Conservation (phyloP, 92 coral and sea anemone species). For the Desmophyllum pertusum region DNA sequence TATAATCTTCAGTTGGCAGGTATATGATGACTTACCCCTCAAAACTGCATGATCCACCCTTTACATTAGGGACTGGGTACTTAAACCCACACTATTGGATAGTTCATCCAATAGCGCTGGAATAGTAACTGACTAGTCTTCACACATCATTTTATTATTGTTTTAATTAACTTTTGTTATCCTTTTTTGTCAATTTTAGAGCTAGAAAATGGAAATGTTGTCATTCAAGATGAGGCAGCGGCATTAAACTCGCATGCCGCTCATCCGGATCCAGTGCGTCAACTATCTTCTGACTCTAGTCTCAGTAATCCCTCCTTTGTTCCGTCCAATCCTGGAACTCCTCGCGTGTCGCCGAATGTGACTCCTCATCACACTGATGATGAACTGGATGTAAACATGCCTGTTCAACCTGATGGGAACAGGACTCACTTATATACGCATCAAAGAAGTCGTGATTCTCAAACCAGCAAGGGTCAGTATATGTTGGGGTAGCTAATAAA, state of each 20-base stretch:
- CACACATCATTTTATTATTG: no score
- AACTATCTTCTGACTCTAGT: neutral
- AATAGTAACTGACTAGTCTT: no score
- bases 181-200: neutral
- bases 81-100: no score
- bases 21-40: no score
- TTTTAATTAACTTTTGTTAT: neutral
- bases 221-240: neutral
- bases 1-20: no score
- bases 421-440: neutral
- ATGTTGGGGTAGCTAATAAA: no score
- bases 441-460: neutral
- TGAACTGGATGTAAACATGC: neutral
- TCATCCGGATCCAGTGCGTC: neutral
- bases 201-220: neutral
- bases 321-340: neutral
- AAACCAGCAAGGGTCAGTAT: neutral
- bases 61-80: no score
- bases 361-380: constrained; percentile 6
- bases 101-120: no score
- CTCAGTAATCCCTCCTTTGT: neutral
- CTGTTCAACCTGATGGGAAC: neutral
- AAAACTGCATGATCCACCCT: no score
- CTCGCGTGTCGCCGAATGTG: neutral
- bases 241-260: neutral